These are phyloP conservation scores for Lemur catta DNA, from an alignment of 2,797 vertebrate genomes.

Conservation along the genomic window DNA sequence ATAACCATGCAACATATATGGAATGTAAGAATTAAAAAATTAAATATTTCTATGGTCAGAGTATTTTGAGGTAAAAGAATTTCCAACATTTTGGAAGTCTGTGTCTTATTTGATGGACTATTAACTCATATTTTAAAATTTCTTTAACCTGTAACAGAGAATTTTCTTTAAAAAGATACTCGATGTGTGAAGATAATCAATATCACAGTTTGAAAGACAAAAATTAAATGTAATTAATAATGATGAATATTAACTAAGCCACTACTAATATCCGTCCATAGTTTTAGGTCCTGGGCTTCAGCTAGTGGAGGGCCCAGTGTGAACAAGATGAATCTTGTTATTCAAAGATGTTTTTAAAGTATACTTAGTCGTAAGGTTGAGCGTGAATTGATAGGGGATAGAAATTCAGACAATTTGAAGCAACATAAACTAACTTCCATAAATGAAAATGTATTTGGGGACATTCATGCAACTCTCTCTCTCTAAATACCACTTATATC, in stretches of 20 bases:
- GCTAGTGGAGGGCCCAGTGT: accelerated
- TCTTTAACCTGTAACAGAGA: neutral
- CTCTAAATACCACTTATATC: neutral
- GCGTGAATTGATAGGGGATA: neutral
- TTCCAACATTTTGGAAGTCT: neutral
- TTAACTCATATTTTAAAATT: neutral
- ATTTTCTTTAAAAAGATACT: neutral
- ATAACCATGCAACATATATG: neutral
- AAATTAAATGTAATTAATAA: neutral
- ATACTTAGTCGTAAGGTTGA: neutral
- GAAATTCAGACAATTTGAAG: neutral
- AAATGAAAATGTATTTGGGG: neutral
- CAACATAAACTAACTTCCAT: neutral
- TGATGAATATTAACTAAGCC: neutral
- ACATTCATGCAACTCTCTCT: neutral
- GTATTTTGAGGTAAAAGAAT: neutral
- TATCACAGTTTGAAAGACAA: neutral
- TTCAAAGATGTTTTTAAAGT: neutral
- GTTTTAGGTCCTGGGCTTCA: neutral
- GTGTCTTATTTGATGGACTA: neutral
- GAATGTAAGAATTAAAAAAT: neutral
- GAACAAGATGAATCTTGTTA: neutral
- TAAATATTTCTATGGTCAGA: neutral
- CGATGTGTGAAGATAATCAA: neutral
- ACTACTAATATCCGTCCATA: neutral